Evolutionary conservation across 2,113 vertebrate genomes (phyloP).

Genomic region (Pseudopipra pipra): DNA sequence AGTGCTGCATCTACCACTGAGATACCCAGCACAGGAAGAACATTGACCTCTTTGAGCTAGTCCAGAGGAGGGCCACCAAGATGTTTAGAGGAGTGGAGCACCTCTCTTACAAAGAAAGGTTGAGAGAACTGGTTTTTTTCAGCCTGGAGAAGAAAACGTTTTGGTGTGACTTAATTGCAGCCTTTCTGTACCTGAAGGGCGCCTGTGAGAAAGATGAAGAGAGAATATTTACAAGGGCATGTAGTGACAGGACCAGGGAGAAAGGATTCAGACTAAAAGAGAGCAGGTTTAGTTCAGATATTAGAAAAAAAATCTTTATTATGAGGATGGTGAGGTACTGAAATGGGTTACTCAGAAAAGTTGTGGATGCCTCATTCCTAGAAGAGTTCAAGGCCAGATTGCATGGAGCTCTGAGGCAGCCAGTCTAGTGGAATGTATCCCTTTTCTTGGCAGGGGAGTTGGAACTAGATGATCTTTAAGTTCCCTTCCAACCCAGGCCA

Average conservation of each 20-base stretch:
- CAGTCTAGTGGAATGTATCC: background rate
- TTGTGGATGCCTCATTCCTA: background rate
- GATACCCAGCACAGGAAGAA: background rate
- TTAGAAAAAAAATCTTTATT: background rate
- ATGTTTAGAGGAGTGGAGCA: background rate
- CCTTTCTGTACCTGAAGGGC: background rate
- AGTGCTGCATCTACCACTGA: background rate
- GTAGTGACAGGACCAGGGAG: background rate
- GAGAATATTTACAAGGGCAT: background rate
- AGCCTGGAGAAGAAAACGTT: background rate
- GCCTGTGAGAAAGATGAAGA: background rate
- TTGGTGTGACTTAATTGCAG: background rate
- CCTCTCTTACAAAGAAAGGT: background rate
- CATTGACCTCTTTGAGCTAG: accelerated
- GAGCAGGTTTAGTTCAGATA: background rate
- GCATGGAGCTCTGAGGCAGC: background rate
- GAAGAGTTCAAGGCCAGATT: background rate
- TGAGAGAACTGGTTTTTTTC: background rate
- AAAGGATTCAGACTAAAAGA: background rate
- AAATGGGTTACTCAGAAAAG: background rate
- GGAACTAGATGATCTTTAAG: background rate
- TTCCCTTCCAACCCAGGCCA: background rate
- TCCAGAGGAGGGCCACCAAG: background rate
- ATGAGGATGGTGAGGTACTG: background rate
- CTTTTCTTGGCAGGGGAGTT: background rate